Evolutionary conservation across 2,888 invertebrate species (phyloP).

Genomic region (Synanthedon vespiformis): DNA sequence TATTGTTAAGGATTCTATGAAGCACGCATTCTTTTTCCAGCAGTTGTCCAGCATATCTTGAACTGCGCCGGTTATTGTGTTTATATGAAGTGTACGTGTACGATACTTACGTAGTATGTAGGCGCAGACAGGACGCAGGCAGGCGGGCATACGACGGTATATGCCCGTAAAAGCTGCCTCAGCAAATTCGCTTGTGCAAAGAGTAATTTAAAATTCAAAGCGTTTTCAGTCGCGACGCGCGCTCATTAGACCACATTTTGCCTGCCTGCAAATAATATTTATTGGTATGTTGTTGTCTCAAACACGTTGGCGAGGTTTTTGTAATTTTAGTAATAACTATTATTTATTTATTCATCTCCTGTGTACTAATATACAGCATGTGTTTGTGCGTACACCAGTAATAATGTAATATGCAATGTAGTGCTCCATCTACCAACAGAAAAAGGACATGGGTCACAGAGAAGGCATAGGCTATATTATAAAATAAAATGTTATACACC

Average conservation of each 20-base stretch:
- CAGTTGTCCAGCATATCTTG: no score
- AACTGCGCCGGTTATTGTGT: neutral
- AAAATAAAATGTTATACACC: no score
- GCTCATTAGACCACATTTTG: constrained; percentile 44
- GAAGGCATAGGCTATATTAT: no score
- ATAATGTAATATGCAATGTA: no score
- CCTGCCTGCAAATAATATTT: constrained; percentile 5
- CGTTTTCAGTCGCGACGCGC: constrained; percentile 34
- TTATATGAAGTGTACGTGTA: neutral
- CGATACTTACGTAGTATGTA: neutral
- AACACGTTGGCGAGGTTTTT: constrained; percentile 1
- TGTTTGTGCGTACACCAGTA: no score
- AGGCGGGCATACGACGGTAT: neutral
- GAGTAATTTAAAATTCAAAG: constrained; percentile 64
- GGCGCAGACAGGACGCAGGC: neutral
- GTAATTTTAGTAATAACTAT: neutral
- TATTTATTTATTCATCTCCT: no score
- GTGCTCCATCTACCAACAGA: no score
- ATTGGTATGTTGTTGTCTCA: constrained; percentile 5
- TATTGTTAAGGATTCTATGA: no score
- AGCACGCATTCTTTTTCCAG: no score
- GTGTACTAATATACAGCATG: no score
- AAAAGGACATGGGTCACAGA: no score
- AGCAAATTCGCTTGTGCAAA: constrained; percentile 49
- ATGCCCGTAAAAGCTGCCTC: constrained; percentile 6